phyloP scores from a whole-genome alignment of 1,140 invertebrate genomes.

The Drosophila takahashii region DNA sequence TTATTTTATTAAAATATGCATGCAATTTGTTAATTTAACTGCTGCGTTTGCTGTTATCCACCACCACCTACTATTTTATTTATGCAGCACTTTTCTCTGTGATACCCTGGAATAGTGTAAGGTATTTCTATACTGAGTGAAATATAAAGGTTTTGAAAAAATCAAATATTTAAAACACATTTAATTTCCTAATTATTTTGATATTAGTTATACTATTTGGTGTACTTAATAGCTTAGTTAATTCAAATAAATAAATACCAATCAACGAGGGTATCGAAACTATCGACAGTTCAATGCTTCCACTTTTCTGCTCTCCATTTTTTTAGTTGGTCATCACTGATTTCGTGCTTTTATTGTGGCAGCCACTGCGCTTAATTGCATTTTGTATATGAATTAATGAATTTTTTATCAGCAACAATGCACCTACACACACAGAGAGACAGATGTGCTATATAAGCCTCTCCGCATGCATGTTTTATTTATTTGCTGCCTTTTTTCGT shows the following conservation, averaged over 20 bases:
- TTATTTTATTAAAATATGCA: conserved; percentile 84
- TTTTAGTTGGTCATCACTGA: conserved; percentile 51
- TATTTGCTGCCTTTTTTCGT: conserved; percentile 52
- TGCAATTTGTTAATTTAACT: conserved; percentile 84
- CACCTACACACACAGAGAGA: conserved; percentile 46
- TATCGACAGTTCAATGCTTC: background rate
- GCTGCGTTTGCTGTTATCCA: conserved; percentile 60
- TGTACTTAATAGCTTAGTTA: background rate
- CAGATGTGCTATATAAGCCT: conserved; percentile 65
- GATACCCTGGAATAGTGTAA: conserved; percentile 28
- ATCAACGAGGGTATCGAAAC: conserved; percentile 9
- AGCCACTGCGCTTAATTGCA: conserved; percentile 81
- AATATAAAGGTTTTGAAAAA: background rate
- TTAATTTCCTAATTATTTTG: background rate
- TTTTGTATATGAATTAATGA: conserved; percentile 83
- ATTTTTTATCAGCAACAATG: conserved; percentile 76
- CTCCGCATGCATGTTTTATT: conserved; percentile 60
- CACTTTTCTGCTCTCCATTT: conserved; percentile 16
- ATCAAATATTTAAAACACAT: background rate
- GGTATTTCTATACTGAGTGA: background rate
- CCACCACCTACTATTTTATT: conserved; percentile 57
- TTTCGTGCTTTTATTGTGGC: conserved; percentile 65
- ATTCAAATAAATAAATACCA: background rate
- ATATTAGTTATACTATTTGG: too few relatives aligned
- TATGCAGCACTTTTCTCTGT: conserved; percentile 51